Base-by-base conservation (phyloP, 2,797 vertebrate genomes). In the Manis crassicaudata region DNA sequence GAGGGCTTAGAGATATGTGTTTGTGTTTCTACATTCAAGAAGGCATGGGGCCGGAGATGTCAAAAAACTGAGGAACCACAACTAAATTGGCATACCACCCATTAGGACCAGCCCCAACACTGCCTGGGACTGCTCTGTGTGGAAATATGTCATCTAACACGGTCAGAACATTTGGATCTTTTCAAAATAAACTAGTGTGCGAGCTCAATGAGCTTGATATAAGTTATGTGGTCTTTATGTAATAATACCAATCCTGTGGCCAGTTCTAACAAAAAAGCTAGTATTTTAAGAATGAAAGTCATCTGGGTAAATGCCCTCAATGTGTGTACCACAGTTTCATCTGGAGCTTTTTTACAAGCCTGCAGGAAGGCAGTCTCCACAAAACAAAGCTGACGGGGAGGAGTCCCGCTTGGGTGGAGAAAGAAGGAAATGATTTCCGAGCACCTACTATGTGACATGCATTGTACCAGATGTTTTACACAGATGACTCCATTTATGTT, bases 271-370 rank as follows among this genome's bases (percentile, higher is more conserved):
- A 29, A 70, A 67, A 70, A 62, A 63, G 43, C 56, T 43, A 68
- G 13, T 75, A 96, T 97, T 96, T 96, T 96, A 94, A 92, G 92
- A 97, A 96, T 96, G 94, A 90, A 94, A 92, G 63, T 46, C 85
- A 82, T 94, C 79, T 77, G 50, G 73, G 37, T 56, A 84, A 95
- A 95, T 25, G 84, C 11, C 35, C 52, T 92, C 79, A 17, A 27
- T 58, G 58, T 92, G 93, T 68, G 52, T 27, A n/a, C 1, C 37
- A 29, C 10, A 81, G 60, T 92, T 95, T 54, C 72, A 72, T 82
- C 43, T 65, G n/a, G 56, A 70, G 29, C 32, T 40, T 63, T 56
- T 73, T 72, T 46, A 52, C 46, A 46, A 93, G 72, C 9, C 27
- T 75, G 67, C 3, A 40, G 75, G 81, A 92, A 77, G 35, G 43